These are phyloP conservation scores for Myotis pilosus DNA, from an alignment of 2,797 vertebrate species.

Conservation along the genomic window DNA sequence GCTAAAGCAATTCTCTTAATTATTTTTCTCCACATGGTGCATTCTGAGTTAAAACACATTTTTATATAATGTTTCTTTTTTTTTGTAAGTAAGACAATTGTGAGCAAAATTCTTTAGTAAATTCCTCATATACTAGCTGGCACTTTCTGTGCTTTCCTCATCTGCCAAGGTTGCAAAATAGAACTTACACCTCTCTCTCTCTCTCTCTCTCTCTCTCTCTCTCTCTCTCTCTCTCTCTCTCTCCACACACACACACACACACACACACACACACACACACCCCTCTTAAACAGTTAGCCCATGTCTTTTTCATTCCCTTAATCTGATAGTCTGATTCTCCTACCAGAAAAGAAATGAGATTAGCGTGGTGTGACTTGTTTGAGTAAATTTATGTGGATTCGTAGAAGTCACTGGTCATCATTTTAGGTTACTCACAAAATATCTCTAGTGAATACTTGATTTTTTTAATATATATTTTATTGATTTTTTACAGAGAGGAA, in stretches of 20 bases:
- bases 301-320: not conserved
- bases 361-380: not conserved
- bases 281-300: not conserved
- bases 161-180: not conserved
- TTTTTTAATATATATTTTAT: no score
- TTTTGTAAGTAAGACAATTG: not conserved
- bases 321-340: not conserved
- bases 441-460: not conserved
- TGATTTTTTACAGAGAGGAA: no score
- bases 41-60: not conserved
- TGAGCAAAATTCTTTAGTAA: not conserved
- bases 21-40: not conserved
- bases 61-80: not conserved
- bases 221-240: not conserved
- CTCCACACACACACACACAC: not conserved
- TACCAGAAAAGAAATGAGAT: not conserved
- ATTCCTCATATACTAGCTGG: not conserved
- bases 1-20: not conserved
- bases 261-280: not conserved
- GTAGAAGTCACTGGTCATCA: not conserved
- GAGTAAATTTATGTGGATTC: not conserved
- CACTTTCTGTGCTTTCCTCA: not conserved
- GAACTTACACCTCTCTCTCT: not conserved
- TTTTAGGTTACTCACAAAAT: not conserved
- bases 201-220: not conserved